These are phyloP conservation scores for Pammene fasciana DNA, from an alignment of 2,888 invertebrate species.

Conservation along the genomic window DNA sequence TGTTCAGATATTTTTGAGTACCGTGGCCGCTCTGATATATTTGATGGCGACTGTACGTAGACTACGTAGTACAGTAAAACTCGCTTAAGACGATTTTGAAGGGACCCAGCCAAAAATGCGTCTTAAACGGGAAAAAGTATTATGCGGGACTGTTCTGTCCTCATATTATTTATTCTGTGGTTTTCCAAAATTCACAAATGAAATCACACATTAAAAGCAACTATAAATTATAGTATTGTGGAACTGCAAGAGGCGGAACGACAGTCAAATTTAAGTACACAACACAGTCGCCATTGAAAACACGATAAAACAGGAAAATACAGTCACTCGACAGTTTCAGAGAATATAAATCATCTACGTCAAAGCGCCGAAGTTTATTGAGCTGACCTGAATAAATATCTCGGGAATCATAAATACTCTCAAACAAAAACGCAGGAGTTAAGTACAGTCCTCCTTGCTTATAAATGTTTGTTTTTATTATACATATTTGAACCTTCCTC, in stretches of 20 bases:
- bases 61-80: no score
- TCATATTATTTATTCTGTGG: no score
- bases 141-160: no score
- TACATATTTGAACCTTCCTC: not conserved
- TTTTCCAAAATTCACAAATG: no score
- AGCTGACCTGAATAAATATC: conserved; percentile 29
- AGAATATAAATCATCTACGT: conserved; percentile 12
- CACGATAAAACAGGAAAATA: conserved; percentile 4
- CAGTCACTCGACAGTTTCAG: conserved; percentile 7
- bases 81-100: no score
- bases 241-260: not conserved
- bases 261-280: not conserved
- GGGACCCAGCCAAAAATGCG: no score
- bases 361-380: conserved; percentile 31
- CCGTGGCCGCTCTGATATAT: no score
- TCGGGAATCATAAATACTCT: conserved; percentile 19
- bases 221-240: not conserved
- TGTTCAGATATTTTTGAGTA: no score
- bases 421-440: not conserved
- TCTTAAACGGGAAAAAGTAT: no score
- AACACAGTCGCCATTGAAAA: conserved; percentile 1
- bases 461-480: no score
- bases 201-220: no score
- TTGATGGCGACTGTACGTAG: no score
- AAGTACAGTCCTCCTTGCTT: not conserved